Percentiles rank a stretch among this genome's conserved stretches.
These are phyloP conservation scores for Acropora tenuis DNA, from an alignment of 64 coral and sea anemone species.

Conservation along the genomic window DNA sequence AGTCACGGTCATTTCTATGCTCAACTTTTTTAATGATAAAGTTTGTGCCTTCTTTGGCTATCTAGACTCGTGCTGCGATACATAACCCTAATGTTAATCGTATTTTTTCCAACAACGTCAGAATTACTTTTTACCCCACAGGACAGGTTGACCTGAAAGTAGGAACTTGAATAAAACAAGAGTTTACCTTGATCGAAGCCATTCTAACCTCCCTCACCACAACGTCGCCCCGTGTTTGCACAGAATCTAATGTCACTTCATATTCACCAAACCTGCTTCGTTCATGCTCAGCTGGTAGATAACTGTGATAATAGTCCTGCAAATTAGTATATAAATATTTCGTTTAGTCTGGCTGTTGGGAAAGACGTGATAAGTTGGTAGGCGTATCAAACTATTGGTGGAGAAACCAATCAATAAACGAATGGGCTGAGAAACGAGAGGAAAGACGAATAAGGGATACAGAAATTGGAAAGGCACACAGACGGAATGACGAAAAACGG, in stretches of 20 bases:
- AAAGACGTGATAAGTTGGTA: background rate
- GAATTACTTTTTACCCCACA: background rate
- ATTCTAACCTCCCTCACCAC: slow-evolving; percentile 76
- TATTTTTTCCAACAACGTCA: background rate
- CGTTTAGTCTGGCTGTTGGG: background rate
- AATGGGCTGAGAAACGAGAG: no score
- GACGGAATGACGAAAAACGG: no score
- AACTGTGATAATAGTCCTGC: slow-evolving; percentile 69
- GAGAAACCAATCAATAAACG: no score
- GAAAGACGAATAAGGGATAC: no score
- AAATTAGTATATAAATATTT: background rate
- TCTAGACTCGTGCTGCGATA: no score
- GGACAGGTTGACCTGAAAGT: background rate
- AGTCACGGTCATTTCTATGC: no score
- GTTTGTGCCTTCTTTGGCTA: no score
- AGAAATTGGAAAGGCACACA: no score
- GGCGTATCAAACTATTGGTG: no score
- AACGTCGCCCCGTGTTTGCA: slow-evolving; percentile 76
- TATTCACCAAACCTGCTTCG: slow-evolving; percentile 75
- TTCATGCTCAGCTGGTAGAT: slow-evolving; percentile 74
- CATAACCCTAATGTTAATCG: no score
- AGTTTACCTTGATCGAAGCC: slow-evolving; percentile 60
- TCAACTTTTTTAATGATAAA: no score
- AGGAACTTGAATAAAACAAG: background rate
- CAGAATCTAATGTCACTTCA: slow-evolving; percentile 84